Evolutionary conservation across 2,888 invertebrate species (phyloP).

Genomic region (Campaea margaritaria): DNA sequence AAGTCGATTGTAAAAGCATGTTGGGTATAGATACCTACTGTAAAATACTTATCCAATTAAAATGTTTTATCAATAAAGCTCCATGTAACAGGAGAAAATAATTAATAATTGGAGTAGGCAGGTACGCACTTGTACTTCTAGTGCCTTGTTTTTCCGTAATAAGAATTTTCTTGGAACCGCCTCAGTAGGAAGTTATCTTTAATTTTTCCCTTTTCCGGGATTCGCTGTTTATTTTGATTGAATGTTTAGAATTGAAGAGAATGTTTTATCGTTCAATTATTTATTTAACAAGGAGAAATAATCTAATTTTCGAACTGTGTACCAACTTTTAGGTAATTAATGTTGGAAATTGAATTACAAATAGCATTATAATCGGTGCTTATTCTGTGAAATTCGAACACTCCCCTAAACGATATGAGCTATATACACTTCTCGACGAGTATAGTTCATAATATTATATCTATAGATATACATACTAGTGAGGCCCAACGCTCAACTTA

Average conservation of each 20-base stretch:
- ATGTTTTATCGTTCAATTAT: neutral
- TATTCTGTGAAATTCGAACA: too few species aligned
- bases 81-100: constrained; percentile 22
- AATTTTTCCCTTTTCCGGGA: constrained; percentile 3
- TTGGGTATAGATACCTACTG: constrained; percentile 7
- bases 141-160: constrained; percentile 23
- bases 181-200: neutral
- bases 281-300: neutral
- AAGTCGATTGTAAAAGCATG: too few species aligned
- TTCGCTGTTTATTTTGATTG: constrained; percentile 15
- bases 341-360: too few species aligned
- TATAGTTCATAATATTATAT: too few species aligned
- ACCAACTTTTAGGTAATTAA: too few species aligned
- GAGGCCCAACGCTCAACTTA: constrained; percentile 8
- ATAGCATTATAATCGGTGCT: too few species aligned
- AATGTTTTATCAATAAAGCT: constrained; percentile 28
- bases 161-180: constrained; percentile 5
- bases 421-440: too few species aligned
- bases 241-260: constrained; percentile 8
- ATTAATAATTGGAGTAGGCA: constrained; percentile 33
- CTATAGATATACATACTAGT: too few species aligned
- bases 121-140: constrained; percentile 6
- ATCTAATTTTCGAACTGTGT: too few species aligned
- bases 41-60: constrained; percentile 35
- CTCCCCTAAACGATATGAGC: too few species aligned